Evolutionary conservation across 35 echinoderm and acorn worm genomes (phyloP).

Genomic region (Holothuria glaberrima): DNA sequence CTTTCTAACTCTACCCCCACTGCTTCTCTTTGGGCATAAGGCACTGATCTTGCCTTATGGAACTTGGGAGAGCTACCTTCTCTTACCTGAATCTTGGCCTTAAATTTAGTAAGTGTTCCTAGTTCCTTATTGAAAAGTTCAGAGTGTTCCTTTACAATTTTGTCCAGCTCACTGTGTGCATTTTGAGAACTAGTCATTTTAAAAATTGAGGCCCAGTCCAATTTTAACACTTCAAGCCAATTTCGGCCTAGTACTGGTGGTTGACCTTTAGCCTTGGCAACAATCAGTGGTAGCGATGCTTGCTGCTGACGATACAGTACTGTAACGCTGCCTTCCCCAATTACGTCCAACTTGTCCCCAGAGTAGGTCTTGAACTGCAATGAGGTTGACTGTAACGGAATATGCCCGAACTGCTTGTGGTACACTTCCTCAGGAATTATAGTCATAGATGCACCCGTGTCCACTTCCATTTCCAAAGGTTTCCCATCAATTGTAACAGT

Average conservation of each 20-base stretch:
- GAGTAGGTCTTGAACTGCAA: constrained; percentile 41
- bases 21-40: constrained; percentile 22
- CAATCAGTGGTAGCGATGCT: constrained; percentile 18
- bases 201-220: constrained; percentile 2
- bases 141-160: neutral
- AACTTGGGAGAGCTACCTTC: constrained; percentile 16
- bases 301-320: constrained; percentile 36
- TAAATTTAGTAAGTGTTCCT: constrained; percentile 11
- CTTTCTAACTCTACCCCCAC: too few species aligned
- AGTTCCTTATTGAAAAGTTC: neutral
- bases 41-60: neutral
- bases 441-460: constrained; percentile 61
- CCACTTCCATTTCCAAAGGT: constrained; percentile 55
- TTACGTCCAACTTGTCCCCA: constrained; percentile 26
- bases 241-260: neutral
- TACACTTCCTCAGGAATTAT: constrained; percentile 50
- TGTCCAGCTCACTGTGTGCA: neutral
- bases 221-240: neutral
- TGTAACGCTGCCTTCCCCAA: constrained; percentile 43
- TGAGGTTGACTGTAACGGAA: neutral
- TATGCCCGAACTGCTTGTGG: constrained; percentile 25
- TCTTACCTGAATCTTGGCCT: constrained; percentile 23
- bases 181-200: neutral
- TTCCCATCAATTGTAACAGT: constrained; percentile 44
- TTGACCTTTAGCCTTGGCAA: constrained; percentile 20